A percentile compares a stretch with the other conserved stretches of the same genome.
These are phyloP conservation scores for Leptobrachium leishanense DNA, from an alignment of 2,113 vertebrate genomes.

Conservation along the genomic window DNA sequence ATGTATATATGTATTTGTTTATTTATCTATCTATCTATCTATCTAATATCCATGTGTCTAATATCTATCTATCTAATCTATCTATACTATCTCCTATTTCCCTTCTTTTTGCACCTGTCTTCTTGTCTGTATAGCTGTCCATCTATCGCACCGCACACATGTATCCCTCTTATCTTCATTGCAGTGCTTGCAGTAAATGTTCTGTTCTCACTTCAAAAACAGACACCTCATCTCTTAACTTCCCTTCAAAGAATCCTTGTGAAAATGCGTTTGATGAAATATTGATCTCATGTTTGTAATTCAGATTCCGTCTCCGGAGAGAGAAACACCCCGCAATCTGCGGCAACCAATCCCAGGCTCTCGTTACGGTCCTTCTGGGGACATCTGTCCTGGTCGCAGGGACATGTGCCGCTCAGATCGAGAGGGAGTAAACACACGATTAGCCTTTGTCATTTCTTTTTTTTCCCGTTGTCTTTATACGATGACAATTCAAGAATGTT, in stretches of 20 bases:
- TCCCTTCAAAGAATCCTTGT: constrained; percentile 25
- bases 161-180: neutral
- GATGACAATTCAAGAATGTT: neutral
- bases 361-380: constrained; percentile 26
- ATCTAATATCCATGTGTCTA: too few species aligned
- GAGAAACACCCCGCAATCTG: constrained; percentile 26
- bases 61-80: too few species aligned
- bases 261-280: constrained; percentile 41
- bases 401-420: constrained; percentile 11
- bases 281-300: constrained; percentile 38
- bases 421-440: constrained; percentile 22
- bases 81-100: neutral
- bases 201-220: constrained; percentile 25
- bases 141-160: neutral
- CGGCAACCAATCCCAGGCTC: constrained; percentile 27
- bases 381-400: constrained; percentile 29
- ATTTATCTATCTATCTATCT: too few species aligned
- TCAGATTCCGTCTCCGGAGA: constrained; percentile 24
- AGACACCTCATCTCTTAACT: constrained; percentile 36
- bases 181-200: neutral
- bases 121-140: constrained; percentile 1
- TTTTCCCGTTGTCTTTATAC: neutral
- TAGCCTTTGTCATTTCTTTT: neutral
- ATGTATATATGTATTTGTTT: too few species aligned
- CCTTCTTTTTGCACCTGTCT: neutral